These are phyloP conservation scores for Calephelis virginiensis DNA, from an alignment of 1,140 invertebrate species.

Conservation along the genomic window DNA sequence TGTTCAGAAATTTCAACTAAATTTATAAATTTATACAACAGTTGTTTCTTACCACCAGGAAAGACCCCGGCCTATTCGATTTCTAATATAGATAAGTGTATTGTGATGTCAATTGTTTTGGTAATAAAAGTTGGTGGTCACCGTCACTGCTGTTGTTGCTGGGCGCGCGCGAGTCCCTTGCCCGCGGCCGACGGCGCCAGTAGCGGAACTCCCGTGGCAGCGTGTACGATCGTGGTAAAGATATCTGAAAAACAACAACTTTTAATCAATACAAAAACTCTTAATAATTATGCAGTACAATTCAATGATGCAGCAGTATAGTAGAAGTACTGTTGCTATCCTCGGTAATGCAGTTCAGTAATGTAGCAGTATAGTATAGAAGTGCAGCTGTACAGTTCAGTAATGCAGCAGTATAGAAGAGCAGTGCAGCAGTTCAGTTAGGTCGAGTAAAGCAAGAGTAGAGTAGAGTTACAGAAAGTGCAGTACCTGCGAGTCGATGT, in stretches of 20 bases:
- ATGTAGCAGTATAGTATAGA: not conserved
- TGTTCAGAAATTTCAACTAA: no score
- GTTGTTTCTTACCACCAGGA: no score
- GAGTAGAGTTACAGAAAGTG: not conserved
- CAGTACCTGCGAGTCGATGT: conserved; percentile 84
- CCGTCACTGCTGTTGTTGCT: conserved; percentile 93
- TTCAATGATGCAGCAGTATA: no score
- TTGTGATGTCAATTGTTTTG: not conserved
- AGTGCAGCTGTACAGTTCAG: no score
- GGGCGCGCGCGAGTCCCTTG: conserved; percentile 76
- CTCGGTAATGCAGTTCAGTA: not conserved
- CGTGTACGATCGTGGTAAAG: conserved; percentile 89
- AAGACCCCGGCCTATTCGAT: no score
- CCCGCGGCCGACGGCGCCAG: conserved; percentile 80
- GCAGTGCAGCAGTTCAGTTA: no score
- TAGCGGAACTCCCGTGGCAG: conserved; percentile 91
- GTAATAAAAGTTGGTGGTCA: conserved; percentile 43
- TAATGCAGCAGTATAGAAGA: no score
- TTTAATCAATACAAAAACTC: not conserved
- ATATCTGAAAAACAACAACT: conserved; percentile 77
- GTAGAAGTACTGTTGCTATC: no score
- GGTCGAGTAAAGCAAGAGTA: no score
- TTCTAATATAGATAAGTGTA: not conserved
- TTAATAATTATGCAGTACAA: no score
- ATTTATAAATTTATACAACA: no score